Evolutionary conservation across 2,113 vertebrate genomes (phyloP), one percentile per base, ranked within the genome.

Genomic region (Brachypteracias leptosomus): DNA sequence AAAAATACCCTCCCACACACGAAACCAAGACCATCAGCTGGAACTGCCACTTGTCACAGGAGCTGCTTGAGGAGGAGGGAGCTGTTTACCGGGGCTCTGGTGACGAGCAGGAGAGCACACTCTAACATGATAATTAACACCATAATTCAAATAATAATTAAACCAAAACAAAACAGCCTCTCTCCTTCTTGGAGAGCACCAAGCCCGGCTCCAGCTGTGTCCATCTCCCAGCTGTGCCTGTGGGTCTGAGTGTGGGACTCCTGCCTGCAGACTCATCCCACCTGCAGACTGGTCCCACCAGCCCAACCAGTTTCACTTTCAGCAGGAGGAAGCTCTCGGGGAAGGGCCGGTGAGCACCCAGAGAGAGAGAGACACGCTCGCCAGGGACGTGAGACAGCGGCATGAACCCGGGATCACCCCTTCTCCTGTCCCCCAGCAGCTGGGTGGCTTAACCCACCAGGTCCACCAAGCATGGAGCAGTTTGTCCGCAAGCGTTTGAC

Each of bases 401-500:
- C 67, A 49, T 59, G 33, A 89, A 17, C 89, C 47, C 11, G 4
- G 81, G 6, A 19, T 18, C 13, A 0, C 17, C 31, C 40, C n/a
- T 54, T 7, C 25, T 52, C 33, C 8, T 2, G 33, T n/a, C 68
- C 35, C 15, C 16, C 0, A 33, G n/a, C 16, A 70, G 63, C 5
- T 0, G 28, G 3, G 59, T 28, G 42, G 71, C 79, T 0, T 86
- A 95, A 78, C 66, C 77, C 92, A 62, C 28, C 1, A 9, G 65
- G 11, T 3, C 79, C 2, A 0, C 28, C 13, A 3, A 46, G 36
- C 33, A 99, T 99, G 99, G 99, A 99, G 97, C 96, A 95, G 63
- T 99, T 99, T 91, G 98, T 99, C 49, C 98, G 99, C 89, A 97
- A 97, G 88, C 98, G 98, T 42, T 88, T 99, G 97, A 97, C 98